Base-by-base conservation (phyloP, 2,113 vertebrate species). In the Microcebus murinus region DNA sequence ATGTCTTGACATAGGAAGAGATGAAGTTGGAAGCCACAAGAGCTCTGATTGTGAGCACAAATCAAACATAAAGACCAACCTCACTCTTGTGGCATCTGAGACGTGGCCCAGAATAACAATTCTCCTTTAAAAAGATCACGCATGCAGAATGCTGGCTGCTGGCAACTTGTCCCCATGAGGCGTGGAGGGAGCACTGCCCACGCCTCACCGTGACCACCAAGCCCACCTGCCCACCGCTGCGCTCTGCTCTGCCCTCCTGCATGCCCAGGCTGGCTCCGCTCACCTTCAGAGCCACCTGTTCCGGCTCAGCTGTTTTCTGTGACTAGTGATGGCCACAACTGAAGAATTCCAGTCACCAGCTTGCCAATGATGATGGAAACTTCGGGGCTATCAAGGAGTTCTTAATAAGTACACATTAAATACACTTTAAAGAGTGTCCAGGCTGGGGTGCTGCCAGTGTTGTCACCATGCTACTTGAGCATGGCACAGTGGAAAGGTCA, bases 371-470 rank as follows among this genome's bases (percentile, higher is more conserved):
- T 76, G 90, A 77, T 96, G 95, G 87, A 97, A 97, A 96, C 91
- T 94, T 65, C 59, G 84, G 95, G 81, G 89, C 74, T 80, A 94
- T 48, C 84, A 91, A 82, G 42, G 42, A 86, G 91, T n/a, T 95
- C 79, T 48, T 86, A 89, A 94, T 94, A 87, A 91, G 52, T 17
- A 96, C 95, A 84, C 52, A 76, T 87, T 90, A 93, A 97, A 91
- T 77, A 42, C 70, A 87, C 93, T 97, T 97, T 97, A 93, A 97
- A 94, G 96, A 90, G 93, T 77, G 70, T 93, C 96, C 97, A 97
- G 90, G 52, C 67, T 55, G 68, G n/a, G 71, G 6, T 8, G 9
- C 63, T 61, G 95, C 96, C 96, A 93, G 23, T 1, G 48, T 17
- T 80, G 61, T 88, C 67, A 23, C 77, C 42, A 52, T 0, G 0